These are phyloP conservation scores for Riparia riparia DNA, from an alignment of 2,113 vertebrate species.

Conservation along the genomic window DNA sequence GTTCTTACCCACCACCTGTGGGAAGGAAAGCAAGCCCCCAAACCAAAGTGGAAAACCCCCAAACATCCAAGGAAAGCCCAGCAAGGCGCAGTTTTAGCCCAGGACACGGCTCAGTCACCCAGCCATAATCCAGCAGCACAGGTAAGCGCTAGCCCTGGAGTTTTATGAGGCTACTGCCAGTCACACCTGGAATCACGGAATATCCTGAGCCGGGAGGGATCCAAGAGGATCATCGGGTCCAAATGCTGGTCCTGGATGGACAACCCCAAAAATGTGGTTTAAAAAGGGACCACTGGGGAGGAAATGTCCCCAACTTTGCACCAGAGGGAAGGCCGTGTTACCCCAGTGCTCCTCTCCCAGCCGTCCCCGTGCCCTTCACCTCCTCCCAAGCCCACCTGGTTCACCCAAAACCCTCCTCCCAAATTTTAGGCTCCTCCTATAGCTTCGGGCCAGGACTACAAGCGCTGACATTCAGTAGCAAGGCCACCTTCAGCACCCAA, in stretches of 20 bases:
- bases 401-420: not conserved
- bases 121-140: not conserved
- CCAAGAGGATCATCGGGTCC: rapidly evolving
- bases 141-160: not conserved
- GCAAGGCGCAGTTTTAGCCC: not conserved
- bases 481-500: not conserved
- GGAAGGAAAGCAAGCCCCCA: not conserved
- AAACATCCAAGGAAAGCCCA: not conserved
- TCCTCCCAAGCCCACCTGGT: rapidly evolving
- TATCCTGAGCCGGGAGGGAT: not conserved
- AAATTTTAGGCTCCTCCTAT: not conserved
- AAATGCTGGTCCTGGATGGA: not conserved
- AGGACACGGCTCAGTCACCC: not conserved
- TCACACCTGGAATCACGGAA: rapidly evolving
- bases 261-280: not conserved
- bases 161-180: not conserved
- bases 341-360: not conserved
- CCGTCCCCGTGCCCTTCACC: not conserved
- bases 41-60: not conserved
- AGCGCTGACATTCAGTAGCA: not conserved
- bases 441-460: not conserved
- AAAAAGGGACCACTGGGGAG: rapidly evolving
- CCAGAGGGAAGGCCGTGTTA: rapidly evolving
- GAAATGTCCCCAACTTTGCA: not conserved
- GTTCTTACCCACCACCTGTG: not conserved